These are phyloP conservation scores for Urosaurus nigricauda DNA, from an alignment of 2,797 vertebrate genomes.

Conservation along the genomic window DNA sequence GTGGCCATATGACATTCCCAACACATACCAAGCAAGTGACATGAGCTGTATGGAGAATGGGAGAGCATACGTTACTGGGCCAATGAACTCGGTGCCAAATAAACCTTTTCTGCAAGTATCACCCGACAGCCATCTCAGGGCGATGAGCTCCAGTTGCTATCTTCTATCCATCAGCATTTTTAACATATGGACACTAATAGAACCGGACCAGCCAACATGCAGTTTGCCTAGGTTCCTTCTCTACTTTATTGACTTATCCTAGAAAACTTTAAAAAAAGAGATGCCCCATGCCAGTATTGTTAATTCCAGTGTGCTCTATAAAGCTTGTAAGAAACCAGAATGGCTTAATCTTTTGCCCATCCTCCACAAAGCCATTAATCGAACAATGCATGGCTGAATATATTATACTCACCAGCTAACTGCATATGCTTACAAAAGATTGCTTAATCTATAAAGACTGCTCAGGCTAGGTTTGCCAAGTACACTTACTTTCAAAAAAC, in stretches of 20 bases:
- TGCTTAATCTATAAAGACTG: slow-evolving; percentile 26
- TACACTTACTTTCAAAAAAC: not conserved
- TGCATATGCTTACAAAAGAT: slow-evolving; percentile 31
- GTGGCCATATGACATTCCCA: not conserved
- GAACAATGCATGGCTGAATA: not conserved
- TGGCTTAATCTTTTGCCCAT: not conserved
- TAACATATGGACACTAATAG: not conserved
- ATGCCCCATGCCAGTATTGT: not conserved
- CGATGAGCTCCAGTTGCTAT: not conserved
- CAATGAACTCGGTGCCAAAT: accelerated
- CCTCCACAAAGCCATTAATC: not conserved
- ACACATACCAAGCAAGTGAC: slow-evolving; percentile 3
- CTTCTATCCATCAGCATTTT: not conserved
- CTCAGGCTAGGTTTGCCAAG: slow-evolving; percentile 9
- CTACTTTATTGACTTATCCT: not conserved
- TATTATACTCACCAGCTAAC: slow-evolving; percentile 34
- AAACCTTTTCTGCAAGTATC: not conserved
- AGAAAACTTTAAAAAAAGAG: not conserved
- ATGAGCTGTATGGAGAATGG: not conserved
- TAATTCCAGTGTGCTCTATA: not conserved
- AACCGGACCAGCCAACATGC: not conserved
- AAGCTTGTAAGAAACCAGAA: not conserved
- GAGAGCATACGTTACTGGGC: too few relatives aligned
- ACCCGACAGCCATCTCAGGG: not conserved
- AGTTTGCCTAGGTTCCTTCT: not conserved